Conservation (phyloP, 2,113 vertebrate species). For the Herpailurus yagouaroundi region DNA sequence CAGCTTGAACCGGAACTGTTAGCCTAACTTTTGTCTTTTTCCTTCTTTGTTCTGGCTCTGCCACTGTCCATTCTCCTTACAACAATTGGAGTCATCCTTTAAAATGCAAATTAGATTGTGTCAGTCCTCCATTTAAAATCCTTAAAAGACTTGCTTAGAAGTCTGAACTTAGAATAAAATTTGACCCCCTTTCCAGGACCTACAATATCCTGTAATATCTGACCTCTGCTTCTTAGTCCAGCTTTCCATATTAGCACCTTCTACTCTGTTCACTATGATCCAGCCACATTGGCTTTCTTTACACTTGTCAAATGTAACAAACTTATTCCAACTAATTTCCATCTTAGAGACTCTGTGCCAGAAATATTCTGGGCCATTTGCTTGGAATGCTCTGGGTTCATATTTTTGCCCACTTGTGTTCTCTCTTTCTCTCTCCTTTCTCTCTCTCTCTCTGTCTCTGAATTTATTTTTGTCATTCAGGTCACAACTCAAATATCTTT, state of each 20-base stretch:
- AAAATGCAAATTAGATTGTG: background rate
- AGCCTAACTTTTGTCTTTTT: background rate
- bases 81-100: background rate
- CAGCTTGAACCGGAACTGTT: background rate
- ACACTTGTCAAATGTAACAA: background rate
- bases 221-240: background rate
- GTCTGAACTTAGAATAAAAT: background rate
- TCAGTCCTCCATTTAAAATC: background rate
- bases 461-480: slow-evolving; percentile 31
- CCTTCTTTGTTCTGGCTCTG: background rate
- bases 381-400: slow-evolving; percentile 1
- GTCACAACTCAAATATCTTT: background rate
- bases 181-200: background rate
- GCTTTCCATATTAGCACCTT: background rate
- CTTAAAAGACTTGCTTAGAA: background rate
- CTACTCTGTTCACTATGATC: background rate
- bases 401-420: background rate
- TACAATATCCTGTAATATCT: background rate
- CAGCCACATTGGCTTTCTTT: background rate
- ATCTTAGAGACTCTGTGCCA: background rate
- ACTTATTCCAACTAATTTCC: slow-evolving; percentile 31
- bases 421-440: background rate
- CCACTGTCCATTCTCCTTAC: background rate
- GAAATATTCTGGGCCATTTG: slow-evolving; percentile 8
- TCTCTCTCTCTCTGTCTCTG: background rate